Evolutionary conservation across 2,888 invertebrate genomes (phyloP).

Genomic region (Chrysolina americana): DNA sequence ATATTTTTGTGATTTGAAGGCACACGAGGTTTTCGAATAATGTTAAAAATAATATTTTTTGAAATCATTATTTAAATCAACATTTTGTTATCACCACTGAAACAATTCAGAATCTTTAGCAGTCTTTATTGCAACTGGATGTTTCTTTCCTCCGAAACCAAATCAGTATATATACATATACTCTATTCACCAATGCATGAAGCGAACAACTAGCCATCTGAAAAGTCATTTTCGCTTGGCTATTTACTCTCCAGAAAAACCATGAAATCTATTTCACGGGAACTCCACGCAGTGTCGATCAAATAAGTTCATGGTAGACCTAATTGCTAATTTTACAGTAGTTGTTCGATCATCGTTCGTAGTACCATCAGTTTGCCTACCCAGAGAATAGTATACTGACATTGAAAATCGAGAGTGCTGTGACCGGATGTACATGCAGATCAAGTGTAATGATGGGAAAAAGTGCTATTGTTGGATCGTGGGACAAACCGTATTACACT

Average conservation of each 20-base stretch:
- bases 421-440: conserved; percentile 70
- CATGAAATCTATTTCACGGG: background rate
- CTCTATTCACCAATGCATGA: too few species aligned
- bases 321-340: conserved; percentile 53
- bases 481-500: conserved; percentile 69
- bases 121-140: background rate
- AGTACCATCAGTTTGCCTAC: conserved; percentile 60
- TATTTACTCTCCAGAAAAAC: background rate
- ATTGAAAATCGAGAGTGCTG: conserved; percentile 70
- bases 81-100: too few species aligned
- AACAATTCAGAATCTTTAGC: background rate
- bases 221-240: too few species aligned
- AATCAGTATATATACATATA: too few species aligned
- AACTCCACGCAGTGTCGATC: conserved; percentile 1
- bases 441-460: conserved; percentile 71
- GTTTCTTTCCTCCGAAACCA: too few species aligned
- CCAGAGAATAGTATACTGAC: conserved; percentile 57
- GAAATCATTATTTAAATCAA: too few species aligned
- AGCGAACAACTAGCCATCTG: too few species aligned
- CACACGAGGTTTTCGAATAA: too few species aligned
- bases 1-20: too few species aligned
- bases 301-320: conserved; percentile 46
- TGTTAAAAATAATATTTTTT: too few species aligned
- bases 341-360: conserved; percentile 50
- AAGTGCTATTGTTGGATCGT: conserved; percentile 66